A percentile compares a stretch with the other conserved stretches of the same genome.
phyloP scores from a whole-genome alignment of 2,113 vertebrate genomes.

The Lonchura striata region DNA sequence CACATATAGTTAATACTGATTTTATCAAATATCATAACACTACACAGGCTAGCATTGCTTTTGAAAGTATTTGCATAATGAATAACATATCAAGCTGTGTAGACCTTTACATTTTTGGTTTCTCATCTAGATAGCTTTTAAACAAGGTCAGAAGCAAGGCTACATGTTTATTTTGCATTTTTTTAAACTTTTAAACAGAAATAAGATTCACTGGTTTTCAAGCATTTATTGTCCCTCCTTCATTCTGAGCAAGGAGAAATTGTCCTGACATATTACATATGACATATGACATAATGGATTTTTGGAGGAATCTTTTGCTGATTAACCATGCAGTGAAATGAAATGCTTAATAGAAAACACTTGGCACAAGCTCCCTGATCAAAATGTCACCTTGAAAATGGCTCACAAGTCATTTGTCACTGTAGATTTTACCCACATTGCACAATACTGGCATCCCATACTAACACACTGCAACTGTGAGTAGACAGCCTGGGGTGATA shows the following conservation, averaged over 20 bases:
- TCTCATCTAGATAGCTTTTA: slow-evolving; percentile 35
- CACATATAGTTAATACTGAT: slow-evolving; percentile 60
- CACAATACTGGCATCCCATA: background rate
- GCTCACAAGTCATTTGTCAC: slow-evolving; percentile 30
- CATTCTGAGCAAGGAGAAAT: slow-evolving; percentile 14
- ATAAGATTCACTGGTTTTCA: background rate
- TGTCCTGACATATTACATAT: background rate
- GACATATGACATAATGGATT: background rate
- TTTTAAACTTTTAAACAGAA: background rate
- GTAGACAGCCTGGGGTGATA: background rate
- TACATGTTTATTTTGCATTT: background rate
- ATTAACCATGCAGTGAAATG: slow-evolving; percentile 57
- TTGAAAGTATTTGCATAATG: slow-evolving; percentile 57
- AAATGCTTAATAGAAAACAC: slow-evolving; percentile 54
- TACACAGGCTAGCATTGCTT: slow-evolving; percentile 39
- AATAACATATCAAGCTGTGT: slow-evolving; percentile 43
- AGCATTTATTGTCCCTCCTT: background rate
- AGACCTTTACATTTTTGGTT: slow-evolving; percentile 37
- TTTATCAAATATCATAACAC: slow-evolving; percentile 61
- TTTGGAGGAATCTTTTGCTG: slow-evolving; percentile 45
- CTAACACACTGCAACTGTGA: background rate
- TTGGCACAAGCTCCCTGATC: slow-evolving; percentile 50
- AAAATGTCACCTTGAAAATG: slow-evolving; percentile 65
- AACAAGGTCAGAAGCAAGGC: slow-evolving; percentile 40
- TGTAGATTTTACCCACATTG: background rate